Evolutionary conservation across 2,113 vertebrate species (phyloP), one percentile per base, ranked within the genome.

Genomic region (Campylomormyrus tamandua): DNA sequence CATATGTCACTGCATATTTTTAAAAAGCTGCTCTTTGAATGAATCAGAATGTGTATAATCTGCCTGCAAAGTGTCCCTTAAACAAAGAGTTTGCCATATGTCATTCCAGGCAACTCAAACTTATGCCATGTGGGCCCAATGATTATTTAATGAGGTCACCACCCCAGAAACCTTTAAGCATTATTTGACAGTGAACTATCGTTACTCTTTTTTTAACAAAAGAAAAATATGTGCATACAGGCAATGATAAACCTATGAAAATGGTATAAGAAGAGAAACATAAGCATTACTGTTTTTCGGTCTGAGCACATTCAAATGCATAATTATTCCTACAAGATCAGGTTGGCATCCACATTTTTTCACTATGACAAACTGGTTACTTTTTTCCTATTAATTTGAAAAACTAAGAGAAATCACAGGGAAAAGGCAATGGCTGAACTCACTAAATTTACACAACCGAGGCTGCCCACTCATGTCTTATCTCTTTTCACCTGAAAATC

Each of bases 1-100:
- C 50, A 83, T 89, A 58, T 89, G 52, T 77, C 52, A 46, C 45
- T 84, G 83, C 45, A 46, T 84, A 46, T 84, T 84, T 87, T 85
- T 11, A 89, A 58, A 42, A 21, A 53, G 31, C 52, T 19, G 49
- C 88, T 89, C 83, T 89, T 56, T 48, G 8, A 62, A 89, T 48
- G 89, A 27, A n/a, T 45, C 39, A 6, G 49, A 89, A 83, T 70
- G 8, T n/a, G 11, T 27, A 84, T 27, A 27, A 83, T 58, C 24
- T 10, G 7, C 83, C 45, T 62, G 80, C 39, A 74, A 88, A 62
- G 27, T 50, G n/a, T 46, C 50, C 49, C 17, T 83, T 50, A 53
- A 52, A 56, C 35, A 21, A 39, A 13, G 19, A 9, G 39, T 56
- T 83, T 49, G 74, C 48, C 39, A 49, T 53, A 19, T 89, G 88